phyloP scores from a whole-genome alignment of 1,140 invertebrate genomes.

The Drosophila parabipectinata region DNA sequence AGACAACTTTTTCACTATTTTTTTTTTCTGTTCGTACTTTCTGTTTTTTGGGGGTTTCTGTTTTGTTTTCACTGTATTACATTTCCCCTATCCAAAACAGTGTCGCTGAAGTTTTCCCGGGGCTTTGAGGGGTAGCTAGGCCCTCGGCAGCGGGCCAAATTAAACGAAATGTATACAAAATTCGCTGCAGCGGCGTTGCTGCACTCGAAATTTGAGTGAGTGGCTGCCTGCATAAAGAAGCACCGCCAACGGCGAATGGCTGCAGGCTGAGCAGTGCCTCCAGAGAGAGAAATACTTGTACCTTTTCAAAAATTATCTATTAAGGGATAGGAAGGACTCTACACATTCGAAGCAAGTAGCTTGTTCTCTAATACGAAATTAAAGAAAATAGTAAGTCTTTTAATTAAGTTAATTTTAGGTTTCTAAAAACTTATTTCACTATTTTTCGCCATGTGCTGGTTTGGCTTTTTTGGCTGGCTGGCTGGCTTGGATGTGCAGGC shows the following conservation, averaged over 20 bases:
- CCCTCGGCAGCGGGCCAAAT: constrained; percentile 60
- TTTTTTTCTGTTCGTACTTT: constrained; percentile 1
- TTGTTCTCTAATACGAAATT: too few species aligned
- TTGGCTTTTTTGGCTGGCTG: constrained; percentile 18
- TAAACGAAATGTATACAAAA: constrained; percentile 82
- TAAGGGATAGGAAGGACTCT: too few species aligned
- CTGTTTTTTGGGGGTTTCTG: constrained; percentile 3
- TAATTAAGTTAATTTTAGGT: not conserved
- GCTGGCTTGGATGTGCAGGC: constrained; percentile 23
- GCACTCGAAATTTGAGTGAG: constrained; percentile 80
- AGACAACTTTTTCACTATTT: constrained; percentile 62
- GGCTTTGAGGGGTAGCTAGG: not conserved
- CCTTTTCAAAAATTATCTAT: too few species aligned
- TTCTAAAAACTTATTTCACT: not conserved
- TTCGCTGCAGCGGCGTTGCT: constrained; percentile 71
- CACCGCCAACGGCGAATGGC: constrained; percentile 19
- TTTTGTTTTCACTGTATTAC: constrained; percentile 35
- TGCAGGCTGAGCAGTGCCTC: constrained; percentile 11
- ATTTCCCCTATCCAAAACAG: constrained; percentile 34
- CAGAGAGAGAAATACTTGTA: constrained; percentile 3
- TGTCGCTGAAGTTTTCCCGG: constrained; percentile 67
- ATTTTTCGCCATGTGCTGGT: constrained; percentile 8
- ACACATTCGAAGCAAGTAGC: too few species aligned
- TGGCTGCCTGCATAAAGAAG: constrained; percentile 74
- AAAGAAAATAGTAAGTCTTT: too few species aligned